A percentile compares a stretch with the other conserved stretches of the same genome.
These are phyloP conservation scores for Amblyraja radiata DNA, from an alignment of 2,797 vertebrate species.

Conservation along the genomic window DNA sequence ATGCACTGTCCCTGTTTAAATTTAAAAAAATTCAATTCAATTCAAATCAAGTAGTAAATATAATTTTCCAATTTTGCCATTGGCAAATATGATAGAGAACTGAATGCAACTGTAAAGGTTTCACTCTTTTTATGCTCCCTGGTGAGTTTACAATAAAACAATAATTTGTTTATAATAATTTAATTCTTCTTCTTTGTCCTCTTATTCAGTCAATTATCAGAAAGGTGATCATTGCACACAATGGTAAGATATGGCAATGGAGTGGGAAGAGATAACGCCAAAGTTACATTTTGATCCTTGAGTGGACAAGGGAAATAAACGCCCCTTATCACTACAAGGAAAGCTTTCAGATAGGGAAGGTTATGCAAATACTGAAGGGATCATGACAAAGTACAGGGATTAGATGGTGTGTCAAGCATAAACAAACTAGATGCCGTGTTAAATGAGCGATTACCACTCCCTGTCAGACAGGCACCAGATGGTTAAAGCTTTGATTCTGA, in stretches of 20 bases:
- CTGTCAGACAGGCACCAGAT: conserved; percentile 26
- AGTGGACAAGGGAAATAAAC: conserved; percentile 36
- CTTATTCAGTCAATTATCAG: not conserved
- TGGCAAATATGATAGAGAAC: not conserved
- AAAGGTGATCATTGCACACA: not conserved
- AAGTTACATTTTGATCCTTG: conserved; percentile 18
- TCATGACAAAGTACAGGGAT: conserved; percentile 41
- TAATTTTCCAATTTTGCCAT: not conserved
- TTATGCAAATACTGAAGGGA: conserved; percentile 46
- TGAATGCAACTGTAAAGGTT: not conserved
- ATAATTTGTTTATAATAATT: conserved; percentile 22
- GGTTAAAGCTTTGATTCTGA: conserved; percentile 13
- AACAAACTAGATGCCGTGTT: conserved; percentile 39
- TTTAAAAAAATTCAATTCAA: too few species aligned
- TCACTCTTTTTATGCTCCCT: not conserved
- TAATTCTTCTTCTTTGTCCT: not conserved
- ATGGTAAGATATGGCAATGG: conserved; percentile 16
- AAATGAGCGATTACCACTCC: conserved; percentile 31
- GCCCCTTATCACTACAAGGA: conserved; percentile 29
- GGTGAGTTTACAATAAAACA: conserved; percentile 22
- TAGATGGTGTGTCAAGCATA: conserved; percentile 36
- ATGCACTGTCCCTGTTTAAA: too few species aligned
- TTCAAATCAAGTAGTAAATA: not conserved
- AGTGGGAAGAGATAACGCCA: conserved; percentile 20
- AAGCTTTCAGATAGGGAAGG: conserved; percentile 43